Conservation (phyloP, 2,113 vertebrate species). For the Fulica atra region DNA sequence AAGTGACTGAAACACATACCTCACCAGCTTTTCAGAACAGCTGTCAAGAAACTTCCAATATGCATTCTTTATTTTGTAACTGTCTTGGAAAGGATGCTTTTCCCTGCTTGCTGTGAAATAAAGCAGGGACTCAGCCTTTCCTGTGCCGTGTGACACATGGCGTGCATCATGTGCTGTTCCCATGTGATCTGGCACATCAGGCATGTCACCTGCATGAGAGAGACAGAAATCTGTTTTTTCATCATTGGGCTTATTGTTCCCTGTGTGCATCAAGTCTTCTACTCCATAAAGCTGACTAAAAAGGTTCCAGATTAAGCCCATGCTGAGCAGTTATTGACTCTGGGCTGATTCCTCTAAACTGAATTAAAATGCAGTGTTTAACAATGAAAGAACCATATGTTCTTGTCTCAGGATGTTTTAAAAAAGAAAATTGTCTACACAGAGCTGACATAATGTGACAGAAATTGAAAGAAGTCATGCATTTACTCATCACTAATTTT, state of each 20-base stretch:
- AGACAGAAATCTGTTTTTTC: neutral
- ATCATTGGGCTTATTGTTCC: neutral
- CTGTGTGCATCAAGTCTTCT: neutral
- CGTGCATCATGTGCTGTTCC: neutral
- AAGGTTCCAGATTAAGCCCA: neutral
- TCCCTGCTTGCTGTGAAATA: neutral
- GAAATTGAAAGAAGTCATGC: neutral
- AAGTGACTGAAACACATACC: neutral
- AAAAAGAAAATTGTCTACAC: constrained; percentile 13
- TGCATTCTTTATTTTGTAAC: neutral
- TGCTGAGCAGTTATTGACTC: neutral
- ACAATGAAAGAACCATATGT: constrained; percentile 12
- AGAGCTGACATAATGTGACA: neutral
- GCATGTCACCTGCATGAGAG: neutral
- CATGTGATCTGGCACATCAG: neutral
- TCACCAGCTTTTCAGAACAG: neutral
- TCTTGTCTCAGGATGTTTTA: constrained; percentile 2
- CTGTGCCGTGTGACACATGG: neutral
- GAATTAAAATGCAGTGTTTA: neutral
- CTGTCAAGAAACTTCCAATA: neutral
- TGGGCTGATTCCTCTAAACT: neutral
- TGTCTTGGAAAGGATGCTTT: neutral
- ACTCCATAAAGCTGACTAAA: neutral
- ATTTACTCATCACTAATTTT: neutral
- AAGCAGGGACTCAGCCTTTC: neutral